Conservation (phyloP, 2,113 vertebrate genomes). For the Mesembrinibis cayennensis region DNA sequence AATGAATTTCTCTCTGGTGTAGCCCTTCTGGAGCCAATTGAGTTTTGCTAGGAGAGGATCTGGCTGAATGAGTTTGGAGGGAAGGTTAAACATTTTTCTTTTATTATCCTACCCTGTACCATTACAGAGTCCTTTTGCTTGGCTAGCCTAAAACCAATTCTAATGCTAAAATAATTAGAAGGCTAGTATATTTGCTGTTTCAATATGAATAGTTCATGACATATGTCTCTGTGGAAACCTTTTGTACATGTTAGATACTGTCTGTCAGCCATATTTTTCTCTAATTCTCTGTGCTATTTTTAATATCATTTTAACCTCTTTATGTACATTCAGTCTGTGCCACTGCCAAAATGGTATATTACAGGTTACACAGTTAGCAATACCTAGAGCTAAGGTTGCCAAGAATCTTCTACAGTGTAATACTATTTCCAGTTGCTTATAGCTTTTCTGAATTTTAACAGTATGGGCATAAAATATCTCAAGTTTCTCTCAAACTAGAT, state of each 20-base stretch:
- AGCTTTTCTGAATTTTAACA: background rate
- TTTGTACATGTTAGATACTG: background rate
- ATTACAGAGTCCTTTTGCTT: slow-evolving; percentile 11
- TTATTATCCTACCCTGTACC: slow-evolving; percentile 45
- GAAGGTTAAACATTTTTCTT: slow-evolving; percentile 47
- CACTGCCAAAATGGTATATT: slow-evolving; percentile 34
- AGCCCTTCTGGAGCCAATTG: slow-evolving; percentile 47
- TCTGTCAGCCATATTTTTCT: slow-evolving; percentile 21
- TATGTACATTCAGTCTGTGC: background rate
- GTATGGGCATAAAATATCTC: background rate
- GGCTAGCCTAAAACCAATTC: slow-evolving; percentile 9
- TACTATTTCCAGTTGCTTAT: background rate
- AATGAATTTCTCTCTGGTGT: background rate
- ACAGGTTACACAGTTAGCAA: slow-evolving; percentile 3
- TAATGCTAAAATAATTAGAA: slow-evolving; percentile 59
- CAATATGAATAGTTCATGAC: slow-evolving; percentile 3
- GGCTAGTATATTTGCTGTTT: background rate
- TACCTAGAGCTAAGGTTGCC: background rate
- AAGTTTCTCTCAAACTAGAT: background rate
- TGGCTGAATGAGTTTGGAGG: slow-evolving; percentile 29
- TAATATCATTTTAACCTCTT: slow-evolving; percentile 2
- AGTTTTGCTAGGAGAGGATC: background rate
- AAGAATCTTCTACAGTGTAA: background rate
- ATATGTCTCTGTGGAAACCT: slow-evolving; percentile 15
- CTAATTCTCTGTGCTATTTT: slow-evolving; percentile 1